A percentile compares a stretch with the other conserved stretches of the same genome.
Evolutionary conservation across 2,797 vertebrate genomes (phyloP).

Genomic region (Gallirallus australis): DNA sequence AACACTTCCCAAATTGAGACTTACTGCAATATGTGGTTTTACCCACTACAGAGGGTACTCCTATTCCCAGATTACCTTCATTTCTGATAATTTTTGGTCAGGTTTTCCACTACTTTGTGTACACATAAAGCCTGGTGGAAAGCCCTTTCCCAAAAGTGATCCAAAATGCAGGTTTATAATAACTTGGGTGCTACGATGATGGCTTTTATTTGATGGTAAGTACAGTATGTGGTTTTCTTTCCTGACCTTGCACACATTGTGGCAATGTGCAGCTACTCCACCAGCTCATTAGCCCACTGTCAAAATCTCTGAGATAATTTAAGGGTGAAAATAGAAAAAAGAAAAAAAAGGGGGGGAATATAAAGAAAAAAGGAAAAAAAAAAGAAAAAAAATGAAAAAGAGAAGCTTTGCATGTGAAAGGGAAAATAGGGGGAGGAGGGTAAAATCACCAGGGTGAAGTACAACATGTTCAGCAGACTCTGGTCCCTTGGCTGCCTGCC

Average conservation of each 20-base stretch:
- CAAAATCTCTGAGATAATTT: background rate
- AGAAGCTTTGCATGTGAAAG: conserved; percentile 43
- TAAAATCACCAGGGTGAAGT: conserved; percentile 66
- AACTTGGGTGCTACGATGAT: background rate
- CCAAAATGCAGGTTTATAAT: background rate
- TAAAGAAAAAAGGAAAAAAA: fast-evolving
- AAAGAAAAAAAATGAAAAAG: fast-evolving
- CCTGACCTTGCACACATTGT: background rate
- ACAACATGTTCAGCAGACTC: conserved; percentile 77
- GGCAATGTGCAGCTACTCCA: background rate
- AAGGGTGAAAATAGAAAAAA: background rate
- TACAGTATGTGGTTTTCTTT: background rate
- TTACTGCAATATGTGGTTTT: background rate
- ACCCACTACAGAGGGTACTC: background rate
- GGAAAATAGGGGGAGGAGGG: conserved; percentile 42
- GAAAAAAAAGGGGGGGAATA: fast-evolving
- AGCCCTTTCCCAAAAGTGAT: background rate
- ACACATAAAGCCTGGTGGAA: background rate
- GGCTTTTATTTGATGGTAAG: background rate
- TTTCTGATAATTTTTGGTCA: background rate
- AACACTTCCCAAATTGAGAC: background rate
- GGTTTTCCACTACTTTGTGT: background rate
- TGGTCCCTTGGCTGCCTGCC: conserved; percentile 80
- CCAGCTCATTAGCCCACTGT: background rate
- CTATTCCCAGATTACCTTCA: background rate